A percentile compares a stretch with the other conserved stretches of the same genome.
Evolutionary conservation across 1,140 invertebrate genomes (phyloP).

Genomic region (Pollicipes pollicipes): DNA sequence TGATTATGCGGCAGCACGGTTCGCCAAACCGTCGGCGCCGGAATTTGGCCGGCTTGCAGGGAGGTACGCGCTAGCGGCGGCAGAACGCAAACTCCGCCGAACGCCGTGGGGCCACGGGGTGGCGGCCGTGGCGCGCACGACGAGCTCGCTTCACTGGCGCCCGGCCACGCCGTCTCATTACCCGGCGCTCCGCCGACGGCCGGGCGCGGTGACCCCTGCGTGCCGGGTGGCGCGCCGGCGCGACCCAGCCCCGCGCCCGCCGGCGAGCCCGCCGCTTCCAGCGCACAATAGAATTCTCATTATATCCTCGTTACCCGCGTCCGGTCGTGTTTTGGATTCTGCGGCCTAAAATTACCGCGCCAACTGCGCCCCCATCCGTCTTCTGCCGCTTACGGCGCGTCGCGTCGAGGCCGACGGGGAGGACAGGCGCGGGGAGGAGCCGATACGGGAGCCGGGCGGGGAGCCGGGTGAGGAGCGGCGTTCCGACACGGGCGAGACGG

Average conservation of each 20-base stretch:
- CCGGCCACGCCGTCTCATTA: slow-evolving; percentile 6
- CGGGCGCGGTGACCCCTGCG: neutral
- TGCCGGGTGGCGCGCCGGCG: neutral
- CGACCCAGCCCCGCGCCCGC: slow-evolving; percentile 7
- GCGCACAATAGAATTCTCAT: neutral
- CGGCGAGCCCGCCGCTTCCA: neutral
- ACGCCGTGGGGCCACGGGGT: too few relatives aligned
- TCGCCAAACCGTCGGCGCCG: neutral
- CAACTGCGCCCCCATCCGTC: neutral
- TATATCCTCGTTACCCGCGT: neutral
- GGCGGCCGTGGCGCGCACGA: slow-evolving; percentile 8
- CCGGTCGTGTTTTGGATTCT: neutral
- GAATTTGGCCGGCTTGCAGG: too few relatives aligned
- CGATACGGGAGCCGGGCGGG: neutral
- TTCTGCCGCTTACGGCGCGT: neutral
- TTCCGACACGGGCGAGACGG: too few relatives aligned
- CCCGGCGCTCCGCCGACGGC: neutral
- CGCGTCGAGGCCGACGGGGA: neutral
- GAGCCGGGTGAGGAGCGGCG: neutral
- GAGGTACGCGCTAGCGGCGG: too few relatives aligned
- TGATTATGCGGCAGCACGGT: too few relatives aligned
- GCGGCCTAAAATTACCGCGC: neutral
- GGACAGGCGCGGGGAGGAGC: too few relatives aligned
- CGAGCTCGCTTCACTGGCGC: neutral
- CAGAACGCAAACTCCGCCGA: too few relatives aligned